phyloP scores from a whole-genome alignment of 1,140 invertebrate genomes.

The Hycleus cichorii region DNA sequence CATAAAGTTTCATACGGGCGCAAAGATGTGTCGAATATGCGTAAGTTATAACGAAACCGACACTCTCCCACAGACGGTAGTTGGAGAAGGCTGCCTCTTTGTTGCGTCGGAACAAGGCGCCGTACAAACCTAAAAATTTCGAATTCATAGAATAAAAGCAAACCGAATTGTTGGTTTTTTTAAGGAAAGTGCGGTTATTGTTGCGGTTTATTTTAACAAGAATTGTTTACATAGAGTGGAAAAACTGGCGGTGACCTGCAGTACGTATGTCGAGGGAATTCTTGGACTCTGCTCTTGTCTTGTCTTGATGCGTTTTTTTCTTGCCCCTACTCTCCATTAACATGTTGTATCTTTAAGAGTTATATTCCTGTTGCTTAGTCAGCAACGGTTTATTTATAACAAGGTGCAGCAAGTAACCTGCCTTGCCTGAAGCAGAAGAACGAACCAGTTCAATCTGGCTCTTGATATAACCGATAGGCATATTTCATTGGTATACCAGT shows the following conservation, averaged over 20 bases:
- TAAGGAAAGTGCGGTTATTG: not conserved
- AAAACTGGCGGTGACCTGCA: too few relatives aligned
- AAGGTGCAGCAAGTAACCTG: not conserved
- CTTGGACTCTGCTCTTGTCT: too few relatives aligned
- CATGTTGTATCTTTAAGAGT: too few relatives aligned
- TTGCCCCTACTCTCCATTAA: too few relatives aligned
- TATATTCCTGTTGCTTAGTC: slow-evolving; percentile 1
- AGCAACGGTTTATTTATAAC: slow-evolving; percentile 2
- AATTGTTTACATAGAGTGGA: not conserved
- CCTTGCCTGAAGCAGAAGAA: slow-evolving; percentile 20
- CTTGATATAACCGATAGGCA: not conserved
- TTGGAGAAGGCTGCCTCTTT: slow-evolving; percentile 96
- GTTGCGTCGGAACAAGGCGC: slow-evolving; percentile 83
- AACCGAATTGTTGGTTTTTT: not conserved
- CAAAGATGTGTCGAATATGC: slow-evolving; percentile 81
- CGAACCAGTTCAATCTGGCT: slow-evolving; percentile 18
- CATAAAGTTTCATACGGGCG: slow-evolving; percentile 83
- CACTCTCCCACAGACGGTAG: slow-evolving; percentile 89
- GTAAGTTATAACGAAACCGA: slow-evolving; percentile 88
- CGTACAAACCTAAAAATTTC: slow-evolving; percentile 71
- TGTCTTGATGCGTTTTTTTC: too few relatives aligned
- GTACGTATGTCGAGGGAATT: too few relatives aligned
- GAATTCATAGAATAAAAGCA: not conserved
- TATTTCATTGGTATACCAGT: not conserved
- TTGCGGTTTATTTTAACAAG: slow-evolving; percentile 1